These are phyloP conservation scores for Xylota sylvarum DNA, from an alignment of 2,888 invertebrate genomes.

Conservation along the genomic window DNA sequence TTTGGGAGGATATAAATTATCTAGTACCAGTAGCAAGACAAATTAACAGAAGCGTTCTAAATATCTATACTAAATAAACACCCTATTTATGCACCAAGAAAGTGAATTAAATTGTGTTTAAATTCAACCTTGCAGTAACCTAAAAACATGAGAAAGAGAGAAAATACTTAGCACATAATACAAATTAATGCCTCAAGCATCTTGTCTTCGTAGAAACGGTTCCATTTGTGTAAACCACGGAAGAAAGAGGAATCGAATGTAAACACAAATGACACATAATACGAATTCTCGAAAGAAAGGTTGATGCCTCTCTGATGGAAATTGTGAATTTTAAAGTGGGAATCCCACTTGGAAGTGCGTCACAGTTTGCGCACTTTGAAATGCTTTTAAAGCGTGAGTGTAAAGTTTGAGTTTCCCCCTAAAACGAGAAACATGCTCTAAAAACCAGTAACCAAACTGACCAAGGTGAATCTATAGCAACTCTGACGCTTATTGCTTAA, in stretches of 20 bases:
- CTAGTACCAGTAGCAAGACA: no score
- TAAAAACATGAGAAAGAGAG: no score
- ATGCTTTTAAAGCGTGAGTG: neutral
- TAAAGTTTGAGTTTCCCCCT: neutral
- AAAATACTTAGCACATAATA: neutral
- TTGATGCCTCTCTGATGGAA: neutral
- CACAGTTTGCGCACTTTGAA: neutral
- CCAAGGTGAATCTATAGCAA: neutral
- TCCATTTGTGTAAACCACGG: neutral
- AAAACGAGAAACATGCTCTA: neutral
- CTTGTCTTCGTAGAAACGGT: neutral
- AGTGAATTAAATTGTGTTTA: no score
- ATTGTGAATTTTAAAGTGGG: slow-evolving; percentile 4
- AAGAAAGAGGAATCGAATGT: neutral
- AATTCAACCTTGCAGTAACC: no score
- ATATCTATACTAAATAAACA: no score
- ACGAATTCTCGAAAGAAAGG: neutral
- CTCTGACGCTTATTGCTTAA: neutral
- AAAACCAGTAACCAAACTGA: neutral
- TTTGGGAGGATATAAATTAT: no score
- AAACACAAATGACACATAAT: slow-evolving; percentile 43
- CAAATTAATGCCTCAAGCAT: neutral
- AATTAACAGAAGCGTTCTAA: no score
- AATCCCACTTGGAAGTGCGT: slow-evolving; percentile 30
- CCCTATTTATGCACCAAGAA: no score